Base-by-base conservation (phyloP, 2,113 vertebrate species). In the Falco punctatus region DNA sequence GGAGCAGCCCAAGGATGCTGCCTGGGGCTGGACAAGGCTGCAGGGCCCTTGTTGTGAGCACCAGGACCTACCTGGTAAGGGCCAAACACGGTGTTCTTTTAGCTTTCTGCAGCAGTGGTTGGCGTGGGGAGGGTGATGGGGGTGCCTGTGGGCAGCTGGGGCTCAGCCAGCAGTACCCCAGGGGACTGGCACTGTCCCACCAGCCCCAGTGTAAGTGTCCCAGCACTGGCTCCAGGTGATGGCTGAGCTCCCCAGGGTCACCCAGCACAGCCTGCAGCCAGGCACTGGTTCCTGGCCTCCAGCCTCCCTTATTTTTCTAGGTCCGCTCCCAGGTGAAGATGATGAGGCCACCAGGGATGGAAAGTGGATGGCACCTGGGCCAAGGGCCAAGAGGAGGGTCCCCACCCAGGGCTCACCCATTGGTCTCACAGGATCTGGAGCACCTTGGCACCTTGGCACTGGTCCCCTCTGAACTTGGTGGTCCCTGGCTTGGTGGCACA, bases 61-160 rank as follows among this genome's bases (percentile, higher is more conserved):
- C 44, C 22, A 55, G 61, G 48, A 83, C 3, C 28, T 52, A 59
- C 23, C 46, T 40, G 62, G 17, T 24, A 28, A 26, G 48, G 26
- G 28, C 20, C 35, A 51, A 12, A 11, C 8, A 0, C 2, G n/a
- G n/a, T 2, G 23, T 4, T 44, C 2, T 11, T 73, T n/a, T 44
- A 66, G 23, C 18, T 72, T 44, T 72, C 22, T 61, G 72, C 18
- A 59, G 51, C 9, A 62, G 28, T 44, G 35, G 32, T 38, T 7
- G 64, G 16, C 15, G 20, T 23, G 65, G 30, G 22, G 38, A 26
- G 26, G 28, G 20, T 40, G 42, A 7, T 14, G 49, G 40, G 51
- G 17, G n/a, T 71, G 72, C 5, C n/a, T 2, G 1, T 30, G 78
- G 57, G 51, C 27, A 65, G 49, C 59, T 24, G 44, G 21, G 35